Evolutionary conservation across 2,113 vertebrate genomes (phyloP), one percentile per base, ranked within the genome.

Genomic region (Callipepla californica): DNA sequence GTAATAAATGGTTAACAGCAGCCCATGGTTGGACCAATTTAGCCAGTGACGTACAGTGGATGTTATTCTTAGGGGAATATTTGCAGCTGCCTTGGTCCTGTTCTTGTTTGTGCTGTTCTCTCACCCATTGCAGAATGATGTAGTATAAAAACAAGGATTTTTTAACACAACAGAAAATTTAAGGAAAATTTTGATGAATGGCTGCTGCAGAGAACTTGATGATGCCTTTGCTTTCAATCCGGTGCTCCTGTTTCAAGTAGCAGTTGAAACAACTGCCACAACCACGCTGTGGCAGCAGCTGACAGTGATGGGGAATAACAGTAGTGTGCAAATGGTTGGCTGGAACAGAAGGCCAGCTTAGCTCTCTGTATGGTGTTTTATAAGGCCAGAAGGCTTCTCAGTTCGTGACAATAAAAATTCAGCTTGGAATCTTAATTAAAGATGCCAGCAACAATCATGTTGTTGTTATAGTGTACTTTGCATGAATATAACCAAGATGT

Each of bases 51-150:
- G 26, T 74, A 77, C 42, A 86, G 77, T 67, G 34, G 38, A 14
- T 90, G 38, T 90, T 88, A 80, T 86, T 93, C 83, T 86, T 83
- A 44, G n/a, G 82, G 83, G 76, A 88, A 59, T 88, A 90, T 59
- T 59, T 83, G 59, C 76, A 80, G 50, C 68, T 90, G 65, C 79
- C 69, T 21, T 78, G 44, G 22, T 57, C 45, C 70, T 59, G 38
- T 38, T 91, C 45, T 59, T 18, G 13, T 66, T 94, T 74, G 74
- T 80, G 80, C 28, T 21, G 25, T 21, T 70, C 50, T 38, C 25
- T 38, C 25, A 51, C 19, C 9, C 9, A 4, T 32, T 62, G 28
- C 59, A 61, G 55, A 74, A 44, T 70, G 55, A 77, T 70, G 82
- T 36, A 85, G 63, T 69, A 85, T 59, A 91, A 90, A 59, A 89